phyloP scores from a whole-genome alignment of 2,888 invertebrate species.

The Clanis bilineata region DNA sequence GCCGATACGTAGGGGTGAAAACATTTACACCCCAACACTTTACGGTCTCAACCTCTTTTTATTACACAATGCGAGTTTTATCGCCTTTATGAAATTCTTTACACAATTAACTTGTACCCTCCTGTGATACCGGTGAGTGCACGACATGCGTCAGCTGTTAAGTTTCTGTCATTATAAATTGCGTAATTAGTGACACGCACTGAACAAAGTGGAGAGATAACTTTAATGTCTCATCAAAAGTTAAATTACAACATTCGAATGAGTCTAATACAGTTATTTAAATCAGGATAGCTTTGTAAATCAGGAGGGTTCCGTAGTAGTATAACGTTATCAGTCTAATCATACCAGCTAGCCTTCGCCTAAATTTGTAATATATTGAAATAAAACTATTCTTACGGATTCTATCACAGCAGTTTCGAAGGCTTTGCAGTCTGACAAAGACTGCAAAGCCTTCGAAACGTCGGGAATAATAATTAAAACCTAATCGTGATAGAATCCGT shows the following conservation, averaged over 20 bases:
- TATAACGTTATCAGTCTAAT: too few species aligned
- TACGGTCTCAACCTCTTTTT: slow-evolving; percentile 72
- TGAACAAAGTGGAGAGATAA: slow-evolving; percentile 49
- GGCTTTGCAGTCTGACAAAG: too few species aligned
- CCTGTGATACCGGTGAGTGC: slow-evolving; percentile 39
- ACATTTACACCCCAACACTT: slow-evolving; percentile 55
- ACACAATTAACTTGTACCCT: slow-evolving; percentile 71
- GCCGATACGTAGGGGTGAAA: slow-evolving; percentile 45
- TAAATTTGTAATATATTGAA: too few species aligned
- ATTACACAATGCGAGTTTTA: slow-evolving; percentile 71
- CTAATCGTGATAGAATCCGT: too few species aligned
- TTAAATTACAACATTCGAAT: slow-evolving; percentile 7
- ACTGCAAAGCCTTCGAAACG: too few species aligned
- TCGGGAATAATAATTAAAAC: too few species aligned
- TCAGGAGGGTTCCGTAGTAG: neutral
- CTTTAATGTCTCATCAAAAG: slow-evolving; percentile 22
- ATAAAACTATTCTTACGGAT: too few species aligned
- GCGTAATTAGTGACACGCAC: slow-evolving; percentile 63
- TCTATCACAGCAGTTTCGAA: too few species aligned
- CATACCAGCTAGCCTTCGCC: too few species aligned
- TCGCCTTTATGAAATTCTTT: slow-evolving; percentile 71
- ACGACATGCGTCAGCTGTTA: slow-evolving; percentile 51
- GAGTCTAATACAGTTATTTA: slow-evolving; percentile 1
- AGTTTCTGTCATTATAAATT: slow-evolving; percentile 62
- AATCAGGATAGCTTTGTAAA: slow-evolving; percentile 1